Evolutionary conservation across 2,797 vertebrate species (phyloP).

Genomic region (Danio tinwini): DNA sequence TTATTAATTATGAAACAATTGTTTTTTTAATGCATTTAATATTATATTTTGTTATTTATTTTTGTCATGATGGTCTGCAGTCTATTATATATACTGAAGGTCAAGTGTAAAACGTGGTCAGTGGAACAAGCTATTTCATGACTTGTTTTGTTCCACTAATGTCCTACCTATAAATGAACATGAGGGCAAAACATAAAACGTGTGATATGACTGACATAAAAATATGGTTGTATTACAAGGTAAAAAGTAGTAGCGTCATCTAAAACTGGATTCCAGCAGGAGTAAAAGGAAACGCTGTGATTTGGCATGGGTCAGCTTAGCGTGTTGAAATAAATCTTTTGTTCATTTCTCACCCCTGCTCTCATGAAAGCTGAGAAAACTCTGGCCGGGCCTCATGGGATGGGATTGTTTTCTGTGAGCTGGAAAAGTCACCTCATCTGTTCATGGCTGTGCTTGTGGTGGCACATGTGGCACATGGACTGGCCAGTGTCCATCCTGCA

Average conservation of each 20-base stretch:
- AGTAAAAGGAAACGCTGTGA: neutral
- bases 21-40: too few species aligned
- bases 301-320: slow-evolving; percentile 35
- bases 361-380: slow-evolving; percentile 29
- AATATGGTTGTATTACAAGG: neutral
- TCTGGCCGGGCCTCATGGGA: slow-evolving; percentile 2
- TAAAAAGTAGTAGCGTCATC: neutral
- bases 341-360: slow-evolving; percentile 45
- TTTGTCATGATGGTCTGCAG: too few species aligned
- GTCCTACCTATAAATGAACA: neutral
- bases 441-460: slow-evolving; percentile 22
- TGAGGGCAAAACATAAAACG: neutral
- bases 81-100: too few species aligned
- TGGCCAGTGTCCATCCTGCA: slow-evolving; percentile 5
- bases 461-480: neutral
- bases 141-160: neutral
- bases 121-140: neutral
- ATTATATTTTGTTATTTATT: too few species aligned
- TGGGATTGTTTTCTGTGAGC: slow-evolving; percentile 31
- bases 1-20: too few species aligned
- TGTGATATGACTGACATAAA: neutral
- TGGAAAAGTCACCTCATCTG: slow-evolving; percentile 32
- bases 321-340: slow-evolving; percentile 32
- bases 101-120: too few species aligned
- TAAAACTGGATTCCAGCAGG: neutral